Percentiles rank a stretch among this genome's conserved stretches.
Conservation (phyloP, 2,888 invertebrate genomes). For the Drosophila bunnanda region DNA sequence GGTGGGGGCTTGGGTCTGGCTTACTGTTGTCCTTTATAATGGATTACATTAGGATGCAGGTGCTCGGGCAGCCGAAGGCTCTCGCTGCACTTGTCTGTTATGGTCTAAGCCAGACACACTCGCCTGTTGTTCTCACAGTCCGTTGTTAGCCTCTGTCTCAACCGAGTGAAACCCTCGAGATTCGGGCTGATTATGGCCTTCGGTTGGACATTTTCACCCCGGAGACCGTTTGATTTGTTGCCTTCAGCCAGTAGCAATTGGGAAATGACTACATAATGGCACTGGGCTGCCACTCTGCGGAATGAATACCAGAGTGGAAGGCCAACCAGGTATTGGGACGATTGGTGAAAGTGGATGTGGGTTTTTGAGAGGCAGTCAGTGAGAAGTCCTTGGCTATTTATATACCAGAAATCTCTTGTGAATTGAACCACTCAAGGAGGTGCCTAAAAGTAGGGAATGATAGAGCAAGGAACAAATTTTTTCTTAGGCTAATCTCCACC, state of each 20-base stretch:
- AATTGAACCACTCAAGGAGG: not conserved
- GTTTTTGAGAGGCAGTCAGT: not conserved
- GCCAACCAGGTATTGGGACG: slow-evolving; percentile 15
- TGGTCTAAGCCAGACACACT: slow-evolving; percentile 28
- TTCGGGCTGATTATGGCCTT: slow-evolving; percentile 56
- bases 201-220: slow-evolving; percentile 57
- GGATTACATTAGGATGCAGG: slow-evolving; percentile 72
- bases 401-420: not conserved
- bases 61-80: slow-evolving; percentile 22
- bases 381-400: not conserved
- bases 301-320: slow-evolving; percentile 22
- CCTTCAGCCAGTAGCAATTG: slow-evolving; percentile 65
- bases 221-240: slow-evolving; percentile 70
- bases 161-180: slow-evolving; percentile 22
- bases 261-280: slow-evolving; percentile 58
- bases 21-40: slow-evolving; percentile 63
- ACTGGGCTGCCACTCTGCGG: slow-evolving; percentile 24
- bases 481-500: not conserved
- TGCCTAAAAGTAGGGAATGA: not conserved
- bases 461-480: not conserved
- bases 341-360: not conserved
- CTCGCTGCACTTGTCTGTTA: slow-evolving; percentile 31
- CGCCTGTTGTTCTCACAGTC: slow-evolving; percentile 21
- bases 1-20: slow-evolving; percentile 1
- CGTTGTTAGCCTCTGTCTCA: slow-evolving; percentile 8